Percentiles rank a stretch among this genome's conserved stretches.
Conservation (phyloP, 2,113 vertebrate species). For the Passer montanus region DNA sequence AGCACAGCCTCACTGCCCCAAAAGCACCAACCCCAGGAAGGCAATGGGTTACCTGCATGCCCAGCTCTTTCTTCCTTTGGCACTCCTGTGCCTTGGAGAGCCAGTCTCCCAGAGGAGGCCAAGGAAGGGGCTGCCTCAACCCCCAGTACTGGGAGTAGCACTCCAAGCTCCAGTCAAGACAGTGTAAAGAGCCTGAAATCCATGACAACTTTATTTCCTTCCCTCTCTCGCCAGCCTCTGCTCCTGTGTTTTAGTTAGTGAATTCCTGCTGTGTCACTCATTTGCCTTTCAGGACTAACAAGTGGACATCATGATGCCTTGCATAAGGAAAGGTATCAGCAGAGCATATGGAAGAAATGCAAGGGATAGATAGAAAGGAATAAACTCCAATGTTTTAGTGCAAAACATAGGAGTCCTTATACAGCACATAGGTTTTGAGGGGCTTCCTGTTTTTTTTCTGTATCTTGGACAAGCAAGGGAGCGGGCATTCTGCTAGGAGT, state of each 20-base stretch:
- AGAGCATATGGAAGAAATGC: not conserved
- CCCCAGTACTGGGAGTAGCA: not conserved
- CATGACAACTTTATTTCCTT: not conserved
- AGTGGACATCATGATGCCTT: not conserved
- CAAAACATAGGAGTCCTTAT: not conserved
- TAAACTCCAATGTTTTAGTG: not conserved
- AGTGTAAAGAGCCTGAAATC: not conserved
- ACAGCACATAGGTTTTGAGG: not conserved
- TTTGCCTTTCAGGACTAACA: not conserved
- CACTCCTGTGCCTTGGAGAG: not conserved
- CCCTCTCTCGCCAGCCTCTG: not conserved
- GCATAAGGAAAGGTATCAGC: not conserved
- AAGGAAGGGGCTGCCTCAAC: not conserved
- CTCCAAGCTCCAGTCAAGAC: not conserved
- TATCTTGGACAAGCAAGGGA: not conserved
- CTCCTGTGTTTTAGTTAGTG: not conserved
- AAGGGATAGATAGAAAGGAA: not conserved
- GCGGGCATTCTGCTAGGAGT: not conserved
- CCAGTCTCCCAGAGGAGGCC: not conserved
- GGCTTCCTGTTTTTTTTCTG: not conserved
- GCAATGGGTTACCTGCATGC: rapidly evolving
- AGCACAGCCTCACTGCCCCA: not conserved
- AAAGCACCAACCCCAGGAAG: not conserved
- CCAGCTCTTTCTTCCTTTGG: not conserved
- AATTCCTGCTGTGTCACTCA: not conserved